phyloP scores from a whole-genome alignment of 2,888 invertebrate species.

The Thereva nobilitata region DNA sequence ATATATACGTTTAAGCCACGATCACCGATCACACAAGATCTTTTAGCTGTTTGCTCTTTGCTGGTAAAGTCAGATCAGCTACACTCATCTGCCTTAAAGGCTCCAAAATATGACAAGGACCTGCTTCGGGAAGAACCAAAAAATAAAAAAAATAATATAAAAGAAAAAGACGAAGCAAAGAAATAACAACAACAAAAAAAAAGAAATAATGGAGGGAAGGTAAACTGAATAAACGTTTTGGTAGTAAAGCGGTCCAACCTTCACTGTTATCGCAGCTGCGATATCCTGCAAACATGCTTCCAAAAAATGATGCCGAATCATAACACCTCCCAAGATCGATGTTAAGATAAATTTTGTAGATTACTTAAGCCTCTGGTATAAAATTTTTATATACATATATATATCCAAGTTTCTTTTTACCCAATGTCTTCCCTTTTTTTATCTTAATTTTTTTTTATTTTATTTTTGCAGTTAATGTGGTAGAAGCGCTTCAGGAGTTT shows the following conservation, averaged over 20 bases:
- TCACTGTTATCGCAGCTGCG: constrained; percentile 31
- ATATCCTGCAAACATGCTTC: constrained; percentile 28
- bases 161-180: background rate
- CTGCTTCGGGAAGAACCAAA: too few relatives aligned
- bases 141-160: too few relatives aligned
- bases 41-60: constrained; percentile 28
- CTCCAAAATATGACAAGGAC: constrained; percentile 4
- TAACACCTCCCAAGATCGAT: constrained; percentile 35
- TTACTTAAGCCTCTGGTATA: constrained; percentile 12
- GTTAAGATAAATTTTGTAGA: constrained; percentile 32
- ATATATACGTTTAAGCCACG: constrained; percentile 16
- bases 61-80: constrained; percentile 4
- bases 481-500: constrained; percentile 93
- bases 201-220: constrained; percentile 25
- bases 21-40: constrained; percentile 27
- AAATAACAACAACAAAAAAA: constrained; percentile 9
- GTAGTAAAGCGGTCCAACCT: background rate
- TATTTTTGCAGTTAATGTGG: constrained; percentile 79
- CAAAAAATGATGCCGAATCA: constrained; percentile 33
- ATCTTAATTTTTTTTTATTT: constrained; percentile 32
- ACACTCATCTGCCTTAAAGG: constrained; percentile 9
- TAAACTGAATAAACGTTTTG: background rate
- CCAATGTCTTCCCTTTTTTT: constrained; percentile 37
- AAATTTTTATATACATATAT: background rate
- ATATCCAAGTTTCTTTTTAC: too few relatives aligned